Conservation (phyloP, 1,140 invertebrate species). For the Drosophila jambulina region DNA sequence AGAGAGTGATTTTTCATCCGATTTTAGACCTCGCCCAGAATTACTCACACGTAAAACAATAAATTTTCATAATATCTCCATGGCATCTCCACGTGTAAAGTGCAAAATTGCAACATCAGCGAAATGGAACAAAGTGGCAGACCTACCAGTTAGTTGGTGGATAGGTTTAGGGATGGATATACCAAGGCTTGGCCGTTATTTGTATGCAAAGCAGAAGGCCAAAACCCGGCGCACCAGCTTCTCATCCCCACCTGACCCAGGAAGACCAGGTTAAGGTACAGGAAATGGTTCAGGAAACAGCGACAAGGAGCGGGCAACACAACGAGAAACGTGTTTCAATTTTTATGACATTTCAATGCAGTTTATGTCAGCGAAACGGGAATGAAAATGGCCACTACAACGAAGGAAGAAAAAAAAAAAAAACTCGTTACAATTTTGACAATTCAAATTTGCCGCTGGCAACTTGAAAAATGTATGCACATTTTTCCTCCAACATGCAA, state of each 20-base stretch:
- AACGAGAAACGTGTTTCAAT: conserved; percentile 74
- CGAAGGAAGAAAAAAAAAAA: background rate
- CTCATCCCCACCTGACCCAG: conserved; percentile 34
- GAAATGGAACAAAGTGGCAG: conserved; percentile 42
- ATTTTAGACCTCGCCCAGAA: conserved; percentile 35
- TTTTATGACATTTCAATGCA: conserved; percentile 83
- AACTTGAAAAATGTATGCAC: conserved; percentile 20
- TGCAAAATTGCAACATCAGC: conserved; percentile 75
- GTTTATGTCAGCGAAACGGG: conserved; percentile 77
- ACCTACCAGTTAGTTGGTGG: conserved; percentile 1
- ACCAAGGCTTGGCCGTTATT: conserved; percentile 53
- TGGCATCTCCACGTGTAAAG: conserved; percentile 53
- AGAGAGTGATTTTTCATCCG: background rate
- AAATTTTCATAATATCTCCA: conserved; percentile 66
- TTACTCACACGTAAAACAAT: conserved; percentile 72
- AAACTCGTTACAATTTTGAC: conserved; percentile 77
- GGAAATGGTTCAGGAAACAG: conserved; percentile 9
- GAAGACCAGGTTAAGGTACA: background rate
- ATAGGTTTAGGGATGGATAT: background rate
- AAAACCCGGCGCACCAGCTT: conserved; percentile 37
- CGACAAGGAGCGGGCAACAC: conserved; percentile 26
- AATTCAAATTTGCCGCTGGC: conserved; percentile 72
- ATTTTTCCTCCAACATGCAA: conserved; percentile 22
- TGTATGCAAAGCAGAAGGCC: conserved; percentile 75
- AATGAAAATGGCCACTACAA: conserved; percentile 35